Conservation (phyloP, 2,888 invertebrate species). For the Matsumyia berberina region DNA sequence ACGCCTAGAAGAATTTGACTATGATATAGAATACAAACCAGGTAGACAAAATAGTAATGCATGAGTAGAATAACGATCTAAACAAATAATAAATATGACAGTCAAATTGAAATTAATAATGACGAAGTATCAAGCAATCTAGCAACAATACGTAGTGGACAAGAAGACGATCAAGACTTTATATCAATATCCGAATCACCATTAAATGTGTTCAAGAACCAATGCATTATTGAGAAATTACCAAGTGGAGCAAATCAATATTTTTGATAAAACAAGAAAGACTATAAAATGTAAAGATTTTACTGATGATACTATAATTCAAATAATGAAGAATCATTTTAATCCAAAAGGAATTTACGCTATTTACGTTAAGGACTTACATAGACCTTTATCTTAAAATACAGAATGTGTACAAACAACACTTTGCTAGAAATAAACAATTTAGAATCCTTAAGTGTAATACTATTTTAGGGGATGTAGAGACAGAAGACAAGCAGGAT, state of each 20-base stretch:
- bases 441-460: constrained; percentile 24
- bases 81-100: no score
- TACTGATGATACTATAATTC: not conserved
- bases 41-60: not conserved
- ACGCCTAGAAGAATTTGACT: not conserved
- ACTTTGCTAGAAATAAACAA: constrained; percentile 23
- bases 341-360: no score
- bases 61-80: not conserved
- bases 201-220: constrained; percentile 1
- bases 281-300: constrained; percentile 5
- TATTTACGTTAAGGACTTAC: no score
- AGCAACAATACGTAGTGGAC: constrained; percentile 41
- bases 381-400: constrained; percentile 21
- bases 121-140: constrained; percentile 9
- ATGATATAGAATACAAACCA: not conserved
- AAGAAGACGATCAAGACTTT: constrained; percentile 19
- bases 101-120: not conserved
- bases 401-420: constrained; percentile 36
- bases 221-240: not conserved
- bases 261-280: not conserved
- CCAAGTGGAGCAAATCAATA: not conserved
- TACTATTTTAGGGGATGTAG: constrained; percentile 24
- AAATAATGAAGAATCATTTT: not conserved
- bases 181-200: constrained; percentile 31
- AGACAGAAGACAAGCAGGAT: constrained; percentile 2